These are phyloP conservation scores for Notocelia uddmanniana DNA, from an alignment of 2,888 invertebrate genomes.

Conservation along the genomic window DNA sequence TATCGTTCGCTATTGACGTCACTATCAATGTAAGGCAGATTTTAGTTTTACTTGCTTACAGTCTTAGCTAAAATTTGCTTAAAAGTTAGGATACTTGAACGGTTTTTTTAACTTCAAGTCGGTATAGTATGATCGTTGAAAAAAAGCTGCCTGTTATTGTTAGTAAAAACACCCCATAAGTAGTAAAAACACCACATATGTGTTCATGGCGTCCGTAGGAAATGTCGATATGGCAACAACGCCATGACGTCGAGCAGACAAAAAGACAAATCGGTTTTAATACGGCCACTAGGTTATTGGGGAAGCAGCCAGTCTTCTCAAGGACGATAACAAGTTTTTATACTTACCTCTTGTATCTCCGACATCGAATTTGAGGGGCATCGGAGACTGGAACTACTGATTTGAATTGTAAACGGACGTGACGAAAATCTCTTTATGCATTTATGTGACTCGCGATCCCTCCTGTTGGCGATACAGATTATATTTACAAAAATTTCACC, in stretches of 20 bases:
- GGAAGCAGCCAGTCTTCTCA: conserved; percentile 56
- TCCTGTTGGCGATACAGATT: conserved; percentile 58
- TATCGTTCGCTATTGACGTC: too few species aligned
- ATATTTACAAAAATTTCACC: conserved; percentile 67
- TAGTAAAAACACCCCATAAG: neutral
- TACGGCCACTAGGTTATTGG: conserved; percentile 72
- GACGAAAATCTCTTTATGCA: conserved; percentile 74
- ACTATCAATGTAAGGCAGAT: too few species aligned
- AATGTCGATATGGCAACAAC: neutral
- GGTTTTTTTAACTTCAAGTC: too few species aligned
- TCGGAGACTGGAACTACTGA: conserved; percentile 56
- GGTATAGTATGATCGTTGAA: too few species aligned
- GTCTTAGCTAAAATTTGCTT: too few species aligned
- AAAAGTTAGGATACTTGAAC: too few species aligned
- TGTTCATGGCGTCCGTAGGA: neutral
- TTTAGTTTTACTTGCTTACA: too few species aligned
- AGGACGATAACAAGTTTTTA: conserved; percentile 62
- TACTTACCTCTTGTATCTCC: conserved; percentile 53
- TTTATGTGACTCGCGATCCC: conserved; percentile 56
- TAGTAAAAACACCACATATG: neutral
- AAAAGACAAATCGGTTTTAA: conserved; percentile 48
- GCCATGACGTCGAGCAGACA: neutral
- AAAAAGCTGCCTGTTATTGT: too few species aligned
- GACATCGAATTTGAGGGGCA: conserved; percentile 48
- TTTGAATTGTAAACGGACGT: conserved; percentile 76